Evolutionary conservation across 2,113 vertebrate species (phyloP).

Genomic region (Aspiorhynchus laticeps): DNA sequence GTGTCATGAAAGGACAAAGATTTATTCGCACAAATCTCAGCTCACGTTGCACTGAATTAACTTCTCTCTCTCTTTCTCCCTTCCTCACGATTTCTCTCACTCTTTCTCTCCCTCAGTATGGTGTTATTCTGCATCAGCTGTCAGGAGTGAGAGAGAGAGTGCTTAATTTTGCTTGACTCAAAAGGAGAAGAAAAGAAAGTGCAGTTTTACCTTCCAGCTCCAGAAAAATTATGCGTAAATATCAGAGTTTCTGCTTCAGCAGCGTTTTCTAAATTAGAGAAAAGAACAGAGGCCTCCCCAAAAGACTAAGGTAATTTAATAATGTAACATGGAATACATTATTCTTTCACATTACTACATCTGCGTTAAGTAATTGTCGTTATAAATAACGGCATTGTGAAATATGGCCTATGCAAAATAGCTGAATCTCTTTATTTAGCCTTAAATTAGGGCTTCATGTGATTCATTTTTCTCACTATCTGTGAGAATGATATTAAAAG

Average conservation of each 20-base stretch:
- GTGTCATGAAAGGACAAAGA: conserved; percentile 37
- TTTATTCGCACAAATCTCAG: conserved; percentile 25
- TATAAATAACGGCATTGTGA: neutral
- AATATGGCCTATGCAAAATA: neutral
- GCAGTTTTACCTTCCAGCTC: conserved; percentile 55
- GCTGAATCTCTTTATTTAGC: neutral
- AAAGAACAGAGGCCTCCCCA: neutral
- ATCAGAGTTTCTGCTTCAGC: conserved; percentile 37
- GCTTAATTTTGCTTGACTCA: conserved; percentile 47
- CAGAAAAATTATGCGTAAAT: conserved; percentile 58
- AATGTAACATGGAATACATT: conserved; percentile 12
- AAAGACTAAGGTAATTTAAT: conserved; percentile 22
- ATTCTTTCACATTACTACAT: conserved; percentile 6
- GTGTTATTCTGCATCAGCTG: conserved; percentile 49
- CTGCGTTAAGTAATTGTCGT: neutral
- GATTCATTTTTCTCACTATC: neutral
- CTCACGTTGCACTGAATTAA: conserved; percentile 26
- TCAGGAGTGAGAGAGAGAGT: conserved; percentile 41
- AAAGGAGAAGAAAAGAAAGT: conserved; percentile 48
- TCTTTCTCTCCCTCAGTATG: conserved; percentile 8
- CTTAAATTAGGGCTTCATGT: neutral
- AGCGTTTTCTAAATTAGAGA: conserved; percentile 13
- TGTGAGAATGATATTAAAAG: neutral
- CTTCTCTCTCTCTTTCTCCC: neutral
- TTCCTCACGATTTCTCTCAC: neutral